Evolutionary conservation across 2,888 invertebrate genomes (phyloP).

Genomic region (Eristalis intricaria): DNA sequence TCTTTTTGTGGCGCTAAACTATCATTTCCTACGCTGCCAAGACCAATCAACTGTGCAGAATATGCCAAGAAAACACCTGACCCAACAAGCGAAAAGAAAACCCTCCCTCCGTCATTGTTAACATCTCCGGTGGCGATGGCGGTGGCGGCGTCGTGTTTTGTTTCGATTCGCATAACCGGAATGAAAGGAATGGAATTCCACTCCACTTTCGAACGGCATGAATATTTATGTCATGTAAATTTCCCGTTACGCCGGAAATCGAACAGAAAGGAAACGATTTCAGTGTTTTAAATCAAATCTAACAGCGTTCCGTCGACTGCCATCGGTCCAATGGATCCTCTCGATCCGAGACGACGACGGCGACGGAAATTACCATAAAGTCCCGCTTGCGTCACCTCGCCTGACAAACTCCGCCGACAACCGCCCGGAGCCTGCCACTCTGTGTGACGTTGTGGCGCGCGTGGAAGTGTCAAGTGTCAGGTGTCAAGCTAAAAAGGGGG

Average conservation of each 20-base stretch:
- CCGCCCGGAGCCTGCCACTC: background rate
- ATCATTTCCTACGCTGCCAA: background rate
- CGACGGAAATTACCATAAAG: slow-evolving; percentile 47
- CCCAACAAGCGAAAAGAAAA: background rate
- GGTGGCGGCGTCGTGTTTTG: slow-evolving; percentile 4
- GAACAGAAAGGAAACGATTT: slow-evolving; percentile 66
- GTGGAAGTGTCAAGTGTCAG: slow-evolving; percentile 63
- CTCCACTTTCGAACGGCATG: slow-evolving; percentile 14
- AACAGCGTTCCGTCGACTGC: slow-evolving; percentile 29
- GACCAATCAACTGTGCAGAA: background rate
- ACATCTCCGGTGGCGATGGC: background rate
- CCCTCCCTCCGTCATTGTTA: background rate
- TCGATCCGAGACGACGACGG: background rate
- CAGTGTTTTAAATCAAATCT: slow-evolving; percentile 54
- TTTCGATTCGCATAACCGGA: slow-evolving; percentile 28
- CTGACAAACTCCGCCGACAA: background rate
- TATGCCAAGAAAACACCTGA: background rate
- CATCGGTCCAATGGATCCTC: slow-evolving; percentile 33
- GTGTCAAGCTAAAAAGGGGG: slow-evolving; percentile 45
- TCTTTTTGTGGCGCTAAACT: background rate
- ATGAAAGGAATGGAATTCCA: slow-evolving; percentile 34
- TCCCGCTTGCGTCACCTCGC: background rate
- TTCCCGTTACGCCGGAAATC: slow-evolving; percentile 63
- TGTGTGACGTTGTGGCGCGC: background rate
- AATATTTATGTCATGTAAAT: slow-evolving; percentile 65